Base-by-base conservation (phyloP, 2,113 vertebrate genomes). In the Indri indri region DNA sequence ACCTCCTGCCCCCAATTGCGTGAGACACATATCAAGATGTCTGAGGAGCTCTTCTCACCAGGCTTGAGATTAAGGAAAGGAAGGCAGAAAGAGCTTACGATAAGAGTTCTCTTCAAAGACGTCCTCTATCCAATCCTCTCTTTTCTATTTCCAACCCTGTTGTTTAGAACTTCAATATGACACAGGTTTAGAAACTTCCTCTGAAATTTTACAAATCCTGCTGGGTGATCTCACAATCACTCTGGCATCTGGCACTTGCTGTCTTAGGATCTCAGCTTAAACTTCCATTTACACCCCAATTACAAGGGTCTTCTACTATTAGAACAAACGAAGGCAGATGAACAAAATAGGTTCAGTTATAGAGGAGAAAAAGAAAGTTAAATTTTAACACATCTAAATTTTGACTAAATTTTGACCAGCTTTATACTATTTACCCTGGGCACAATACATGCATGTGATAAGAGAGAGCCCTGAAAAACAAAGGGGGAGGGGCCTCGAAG, bases 301-400 rank as follows among this genome's bases (percentile, higher is more conserved):
- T 77, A 63, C 34, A 77, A 70, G 40, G 54, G 66, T 50, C 89
- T 93, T 66, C 63, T 95, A 50, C 20, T 70, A 70, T 57, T 45
- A 88, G 66, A 91, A 59, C 27, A 54, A 95, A 89, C 5, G 52
- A 93, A 34, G 45, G 84, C 47, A 34, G 3, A 80, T 61, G 40
- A 71, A 84, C 6, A 95, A 76, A 7, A 18, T 42, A 54, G 34
- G 10, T 71, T 90, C 34, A 22, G 18, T 57, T 79, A 45, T 2
- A 30, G 13, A 42, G 32, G 32, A 27, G 30, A 68, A 66, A 94
- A 74, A 73, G 8, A 90, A 84, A 95, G 42, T 77, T 90, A 82
- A 57, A 80, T 89, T 54, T 96, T 91, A 95, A 76, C 65, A 63
- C n/a, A 88, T 89, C 45, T 95, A 84, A 52, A 9, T 92, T 93